Base-by-base conservation (phyloP, 2,888 invertebrate genomes). In the Athetis lepigone region DNA sequence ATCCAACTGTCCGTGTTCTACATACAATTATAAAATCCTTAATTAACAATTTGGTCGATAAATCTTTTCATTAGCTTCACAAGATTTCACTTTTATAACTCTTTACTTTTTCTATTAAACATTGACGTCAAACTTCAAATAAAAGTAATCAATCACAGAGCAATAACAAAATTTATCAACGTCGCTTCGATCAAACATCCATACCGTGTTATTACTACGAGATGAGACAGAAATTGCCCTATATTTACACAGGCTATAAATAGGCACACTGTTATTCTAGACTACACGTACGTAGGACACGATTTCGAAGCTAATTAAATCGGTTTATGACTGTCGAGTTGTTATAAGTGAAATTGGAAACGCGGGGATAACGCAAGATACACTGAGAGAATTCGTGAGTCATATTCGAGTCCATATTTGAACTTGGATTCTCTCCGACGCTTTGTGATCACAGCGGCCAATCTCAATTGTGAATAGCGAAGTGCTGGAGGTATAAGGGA, bases 161-260 rank as follows among this genome's bases (percentile, higher is more conserved):
- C 60, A 51, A 58, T 63, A 69, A 47, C 49, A 45, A 75, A 58
- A 75, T 70, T 75, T 70, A 70, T 59, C 70, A 70, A 45, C 52
- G 55, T 64, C 43, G 37, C 40, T 33, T 64, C 33, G 43, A 58
- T 43, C 50, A 33, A 57, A 18, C 19, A 50, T 68, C 18, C 39
- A 63, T 50, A 57, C 49, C 49, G 7, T 21, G 55, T 40, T 59
- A 56, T 59, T 58, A 49, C 33, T 56, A 27, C 21, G 37, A 72
- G 58, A 70, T 40, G 58, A 49, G 43, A 40, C 42, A 56, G 50
- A 52, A 64, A 59, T 59, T 47, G 55, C 33, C 16, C 37, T 51
- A 51, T 70, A 56, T 61, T 68, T 49, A 62, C 47, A 52, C 49
- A 25, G 6, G 40, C 37, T 33, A 42, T 50, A 45, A 49, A 61